These are phyloP conservation scores for Aphelinus certus DNA, from an alignment of 1,140 invertebrate species.

Conservation along the genomic window DNA sequence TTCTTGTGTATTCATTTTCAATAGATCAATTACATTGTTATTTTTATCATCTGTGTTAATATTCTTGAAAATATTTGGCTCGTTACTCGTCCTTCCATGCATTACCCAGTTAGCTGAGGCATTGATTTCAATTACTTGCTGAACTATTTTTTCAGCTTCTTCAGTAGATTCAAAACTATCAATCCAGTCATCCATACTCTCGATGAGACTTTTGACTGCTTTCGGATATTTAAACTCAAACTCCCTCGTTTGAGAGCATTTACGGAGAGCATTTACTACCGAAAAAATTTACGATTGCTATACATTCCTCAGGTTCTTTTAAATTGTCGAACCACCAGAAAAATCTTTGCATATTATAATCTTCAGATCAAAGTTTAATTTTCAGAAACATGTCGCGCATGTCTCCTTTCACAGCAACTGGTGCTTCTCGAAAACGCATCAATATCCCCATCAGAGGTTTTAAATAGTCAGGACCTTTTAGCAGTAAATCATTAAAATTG, in stretches of 20 bases:
- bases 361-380: conserved; percentile 45
- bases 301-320: background rate
- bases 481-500: conserved; percentile 45
- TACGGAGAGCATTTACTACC: conserved; percentile 50
- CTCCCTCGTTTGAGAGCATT: conserved; percentile 41
- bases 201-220: background rate
- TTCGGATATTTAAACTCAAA: background rate
- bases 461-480: conserved; percentile 48
- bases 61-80: too few relatives aligned
- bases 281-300: conserved; percentile 43
- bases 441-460: conserved; percentile 46
- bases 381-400: conserved; percentile 57
- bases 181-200: conserved; percentile 33
- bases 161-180: conserved; percentile 18
- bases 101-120: too few relatives aligned
- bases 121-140: conserved; percentile 15
- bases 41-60: background rate
- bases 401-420: conserved; percentile 48
- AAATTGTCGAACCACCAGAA: conserved; percentile 53
- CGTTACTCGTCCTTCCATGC: too few relatives aligned
- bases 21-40: too few relatives aligned
- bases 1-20: background rate
- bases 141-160: conserved; percentile 17
- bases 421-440: conserved; percentile 46
- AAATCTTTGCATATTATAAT: conserved; percentile 46